A percentile compares a stretch with the other conserved stretches of the same genome.
phyloP scores from a whole-genome alignment of 2,888 invertebrate genomes.

The Brachyptera risi region DNA sequence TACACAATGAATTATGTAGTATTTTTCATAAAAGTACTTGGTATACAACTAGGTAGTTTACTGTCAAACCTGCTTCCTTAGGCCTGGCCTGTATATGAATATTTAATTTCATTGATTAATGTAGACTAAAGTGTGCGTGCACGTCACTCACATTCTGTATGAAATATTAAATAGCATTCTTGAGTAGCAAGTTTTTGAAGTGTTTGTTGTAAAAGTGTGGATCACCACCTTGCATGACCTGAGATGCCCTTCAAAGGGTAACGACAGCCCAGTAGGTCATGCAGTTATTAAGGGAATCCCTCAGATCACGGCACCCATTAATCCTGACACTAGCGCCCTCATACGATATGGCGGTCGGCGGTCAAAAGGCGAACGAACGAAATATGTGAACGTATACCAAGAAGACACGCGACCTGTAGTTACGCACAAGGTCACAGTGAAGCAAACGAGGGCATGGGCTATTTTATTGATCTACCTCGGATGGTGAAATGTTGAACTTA shows the following conservation, averaged over 20 bases:
- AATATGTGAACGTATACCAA: not conserved
- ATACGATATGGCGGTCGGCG: not conserved
- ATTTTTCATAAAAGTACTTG: not conserved
- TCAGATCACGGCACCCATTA: not conserved
- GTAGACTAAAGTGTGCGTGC: not conserved
- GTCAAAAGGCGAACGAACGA: constrained; percentile 13
- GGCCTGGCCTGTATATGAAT: not conserved
- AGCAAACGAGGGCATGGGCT: constrained; percentile 7
- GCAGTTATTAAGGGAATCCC: too few relatives aligned
- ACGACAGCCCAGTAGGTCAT: not conserved
- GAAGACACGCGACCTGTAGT: constrained; percentile 2
- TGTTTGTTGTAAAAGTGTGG: not conserved
- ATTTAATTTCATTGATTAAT: constrained; percentile 16
- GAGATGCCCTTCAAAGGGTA: not conserved
- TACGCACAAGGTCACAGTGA: constrained; percentile 11
- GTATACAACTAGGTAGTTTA: not conserved
- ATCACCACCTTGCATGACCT: not conserved
- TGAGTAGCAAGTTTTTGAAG: not conserved
- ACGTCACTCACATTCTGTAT: not conserved
- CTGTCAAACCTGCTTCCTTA: not conserved
- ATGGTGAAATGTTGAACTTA: too few relatives aligned
- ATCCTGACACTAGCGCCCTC: too few relatives aligned
- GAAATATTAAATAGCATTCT: constrained; percentile 4
- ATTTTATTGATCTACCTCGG: too few relatives aligned
- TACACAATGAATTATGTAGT: too few relatives aligned